phyloP scores from a whole-genome alignment of 2,113 vertebrate species.

The Acanthisitta chloris region DNA sequence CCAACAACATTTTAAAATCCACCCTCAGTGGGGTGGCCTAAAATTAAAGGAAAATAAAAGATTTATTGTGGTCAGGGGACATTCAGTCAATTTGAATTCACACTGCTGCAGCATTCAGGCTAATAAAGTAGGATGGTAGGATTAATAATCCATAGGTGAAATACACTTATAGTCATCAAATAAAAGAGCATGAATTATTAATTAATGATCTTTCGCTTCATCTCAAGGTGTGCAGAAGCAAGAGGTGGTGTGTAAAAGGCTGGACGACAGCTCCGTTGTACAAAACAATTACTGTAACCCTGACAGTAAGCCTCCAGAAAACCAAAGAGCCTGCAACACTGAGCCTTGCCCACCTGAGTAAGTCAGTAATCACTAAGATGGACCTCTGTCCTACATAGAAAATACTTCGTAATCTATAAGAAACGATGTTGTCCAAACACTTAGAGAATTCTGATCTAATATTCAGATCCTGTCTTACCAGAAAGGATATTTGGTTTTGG shows the following conservation, averaged over 20 bases:
- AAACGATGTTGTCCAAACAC: neutral
- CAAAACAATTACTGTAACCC: constrained; percentile 96
- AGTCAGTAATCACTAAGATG: constrained; percentile 62
- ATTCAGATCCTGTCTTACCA: neutral
- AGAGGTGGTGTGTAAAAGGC: constrained; percentile 91
- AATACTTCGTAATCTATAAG: neutral
- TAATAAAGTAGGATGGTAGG: neutral
- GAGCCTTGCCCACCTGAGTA: constrained; percentile 99
- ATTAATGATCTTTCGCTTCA: constrained; percentile 33
- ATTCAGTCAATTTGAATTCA: neutral
- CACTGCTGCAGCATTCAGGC: neutral
- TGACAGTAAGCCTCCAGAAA: constrained; percentile 92
- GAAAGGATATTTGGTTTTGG: neutral
- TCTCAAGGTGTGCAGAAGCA: constrained; percentile 90
- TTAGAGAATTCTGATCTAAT: neutral
- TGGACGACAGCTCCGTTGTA: constrained; percentile 93
- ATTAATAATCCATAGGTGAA: constrained; percentile 8
- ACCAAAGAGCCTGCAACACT: constrained; percentile 90
- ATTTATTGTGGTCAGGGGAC: neutral
- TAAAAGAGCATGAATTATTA: neutral
- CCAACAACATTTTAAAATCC: constrained; percentile 34
- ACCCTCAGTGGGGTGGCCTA: neutral
- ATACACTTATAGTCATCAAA: neutral
- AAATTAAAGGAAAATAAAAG: constrained; percentile 11
- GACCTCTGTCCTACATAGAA: neutral